Conservation (phyloP, 2,113 vertebrate species). For the Tupaia tana region DNA sequence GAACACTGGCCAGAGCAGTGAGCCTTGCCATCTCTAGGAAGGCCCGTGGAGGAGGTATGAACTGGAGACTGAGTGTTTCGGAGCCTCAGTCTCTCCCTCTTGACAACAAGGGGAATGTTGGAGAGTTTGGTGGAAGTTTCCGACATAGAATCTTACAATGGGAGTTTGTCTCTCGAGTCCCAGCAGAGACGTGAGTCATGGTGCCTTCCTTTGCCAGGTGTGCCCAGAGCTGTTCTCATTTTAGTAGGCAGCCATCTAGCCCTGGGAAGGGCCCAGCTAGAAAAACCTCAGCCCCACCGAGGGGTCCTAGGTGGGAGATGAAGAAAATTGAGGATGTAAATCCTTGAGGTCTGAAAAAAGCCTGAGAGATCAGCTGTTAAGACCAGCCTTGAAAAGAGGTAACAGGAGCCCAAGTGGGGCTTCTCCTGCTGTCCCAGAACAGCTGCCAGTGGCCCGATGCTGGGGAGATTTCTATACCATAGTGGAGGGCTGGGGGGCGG, state of each 20-base stretch:
- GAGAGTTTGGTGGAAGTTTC: neutral
- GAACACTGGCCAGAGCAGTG: neutral
- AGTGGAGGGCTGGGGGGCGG: no score
- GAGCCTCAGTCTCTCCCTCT: neutral
- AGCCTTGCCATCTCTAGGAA: neutral
- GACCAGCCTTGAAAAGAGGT: neutral
- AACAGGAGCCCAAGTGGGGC: neutral
- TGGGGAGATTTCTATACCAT: neutral
- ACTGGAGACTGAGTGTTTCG: constrained; percentile 35
- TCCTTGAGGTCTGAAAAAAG: neutral
- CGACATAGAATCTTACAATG: constrained; percentile 44
- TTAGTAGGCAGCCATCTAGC: neutral
- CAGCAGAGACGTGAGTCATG: neutral
- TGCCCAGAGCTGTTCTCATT: constrained; percentile 38
- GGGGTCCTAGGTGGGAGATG: neutral
- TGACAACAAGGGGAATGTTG: neutral
- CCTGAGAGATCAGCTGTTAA: neutral
- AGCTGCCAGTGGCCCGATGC: neutral
- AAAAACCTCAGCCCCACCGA: neutral
- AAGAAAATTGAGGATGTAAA: constrained; percentile 4
- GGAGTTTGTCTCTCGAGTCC: neutral
- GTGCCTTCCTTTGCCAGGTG: neutral
- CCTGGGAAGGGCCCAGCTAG: neutral
- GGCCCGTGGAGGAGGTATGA: neutral
- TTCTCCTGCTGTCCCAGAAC: neutral